Conservation (phyloP, 1,140 invertebrate genomes). For the Probaryconus sp. region DNA sequence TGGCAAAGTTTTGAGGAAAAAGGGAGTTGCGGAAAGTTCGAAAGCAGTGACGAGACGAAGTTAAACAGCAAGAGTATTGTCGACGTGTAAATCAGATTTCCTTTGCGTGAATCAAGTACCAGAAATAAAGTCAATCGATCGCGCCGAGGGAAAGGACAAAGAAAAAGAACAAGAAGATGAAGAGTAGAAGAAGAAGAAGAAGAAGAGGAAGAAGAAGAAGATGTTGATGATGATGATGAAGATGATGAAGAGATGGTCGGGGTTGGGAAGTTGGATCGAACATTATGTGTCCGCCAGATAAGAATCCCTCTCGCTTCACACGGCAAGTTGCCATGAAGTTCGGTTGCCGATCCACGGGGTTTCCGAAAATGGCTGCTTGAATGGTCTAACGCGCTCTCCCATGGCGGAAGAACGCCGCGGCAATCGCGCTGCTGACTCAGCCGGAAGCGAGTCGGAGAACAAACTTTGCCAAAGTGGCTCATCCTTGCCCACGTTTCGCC, state of each 20-base stretch:
- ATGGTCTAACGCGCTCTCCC: slow-evolving; percentile 38
- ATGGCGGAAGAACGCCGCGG: slow-evolving; percentile 31
- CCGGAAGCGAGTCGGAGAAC: slow-evolving; percentile 53
- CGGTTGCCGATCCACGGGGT: slow-evolving; percentile 50
- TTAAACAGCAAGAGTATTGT: slow-evolving; percentile 26
- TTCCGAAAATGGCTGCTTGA: slow-evolving; percentile 51
- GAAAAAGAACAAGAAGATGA: too few species aligned
- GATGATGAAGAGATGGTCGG: slow-evolving; percentile 5
- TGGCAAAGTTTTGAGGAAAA: slow-evolving; percentile 10
- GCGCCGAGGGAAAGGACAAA: slow-evolving; percentile 11
- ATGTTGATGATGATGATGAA: too few species aligned
- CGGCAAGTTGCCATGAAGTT: slow-evolving; percentile 55
- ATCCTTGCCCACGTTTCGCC: slow-evolving; percentile 53
- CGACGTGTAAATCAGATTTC: slow-evolving; percentile 34
- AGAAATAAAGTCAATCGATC: slow-evolving; percentile 37
- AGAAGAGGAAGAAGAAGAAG: background rate
- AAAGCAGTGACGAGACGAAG: slow-evolving; percentile 13
- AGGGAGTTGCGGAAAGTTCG: slow-evolving; percentile 16
- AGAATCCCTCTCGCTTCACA: slow-evolving; percentile 37
- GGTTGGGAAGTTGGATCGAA: slow-evolving; percentile 18
- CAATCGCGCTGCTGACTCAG: slow-evolving; percentile 58
- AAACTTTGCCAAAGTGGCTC: slow-evolving; percentile 55
- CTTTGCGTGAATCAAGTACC: slow-evolving; percentile 32
- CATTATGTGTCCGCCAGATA: slow-evolving; percentile 50
- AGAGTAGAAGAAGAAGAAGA: slow-evolving; percentile 6